Evolutionary conservation across 2,113 vertebrate species (phyloP).

Genomic region (Pelmatolapia mariae): DNA sequence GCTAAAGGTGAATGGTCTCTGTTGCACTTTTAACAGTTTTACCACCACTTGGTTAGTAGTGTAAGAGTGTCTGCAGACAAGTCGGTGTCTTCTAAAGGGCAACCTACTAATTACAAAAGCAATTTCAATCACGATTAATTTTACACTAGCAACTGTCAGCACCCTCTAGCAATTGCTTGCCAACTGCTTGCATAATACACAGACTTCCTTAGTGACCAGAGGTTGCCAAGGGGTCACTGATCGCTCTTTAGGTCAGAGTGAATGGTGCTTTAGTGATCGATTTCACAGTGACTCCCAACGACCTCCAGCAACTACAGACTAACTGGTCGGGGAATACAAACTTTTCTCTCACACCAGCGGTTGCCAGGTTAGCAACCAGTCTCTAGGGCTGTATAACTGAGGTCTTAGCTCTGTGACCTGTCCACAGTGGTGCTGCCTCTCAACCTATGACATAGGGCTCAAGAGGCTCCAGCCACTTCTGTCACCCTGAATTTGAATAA

Average conservation of each 20-base stretch:
- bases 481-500: background rate
- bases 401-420: background rate
- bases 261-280: background rate
- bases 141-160: background rate
- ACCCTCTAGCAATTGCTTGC: background rate
- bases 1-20: background rate
- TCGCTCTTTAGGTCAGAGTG: accelerated
- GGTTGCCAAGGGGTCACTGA: background rate
- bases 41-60: background rate
- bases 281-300: background rate
- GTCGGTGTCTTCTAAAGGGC: background rate
- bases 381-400: background rate
- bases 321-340: background rate
- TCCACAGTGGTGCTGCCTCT: background rate
- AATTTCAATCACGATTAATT: background rate
- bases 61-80: background rate
- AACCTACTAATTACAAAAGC: background rate
- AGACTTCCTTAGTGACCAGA: background rate
- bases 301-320: background rate
- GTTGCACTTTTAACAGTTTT: background rate
- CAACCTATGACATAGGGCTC: accelerated
- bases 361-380: background rate
- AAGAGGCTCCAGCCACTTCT: background rate
- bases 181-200: background rate
- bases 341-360: background rate